Percentiles rank a stretch among this genome's conserved stretches.
Evolutionary conservation across 1,140 invertebrate genomes (phyloP).

Genomic region (Chrysoperla carnea): DNA sequence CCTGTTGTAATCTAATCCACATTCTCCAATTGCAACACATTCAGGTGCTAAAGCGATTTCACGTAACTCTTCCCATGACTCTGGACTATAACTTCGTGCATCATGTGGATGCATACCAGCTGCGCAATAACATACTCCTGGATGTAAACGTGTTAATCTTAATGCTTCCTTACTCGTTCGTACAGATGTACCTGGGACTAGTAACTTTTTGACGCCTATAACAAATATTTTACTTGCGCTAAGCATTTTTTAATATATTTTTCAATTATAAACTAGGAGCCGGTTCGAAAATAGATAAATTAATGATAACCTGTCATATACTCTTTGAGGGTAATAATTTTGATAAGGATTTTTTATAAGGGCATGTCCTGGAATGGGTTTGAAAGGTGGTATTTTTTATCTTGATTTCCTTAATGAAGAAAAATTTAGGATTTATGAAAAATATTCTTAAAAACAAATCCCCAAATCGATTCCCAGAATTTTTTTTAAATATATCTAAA

Average conservation of each 20-base stretch:
- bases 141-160: constrained; percentile 71
- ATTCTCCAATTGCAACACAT: constrained; percentile 87
- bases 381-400: too few relatives aligned
- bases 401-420: too few relatives aligned
- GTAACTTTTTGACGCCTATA: constrained; percentile 81
- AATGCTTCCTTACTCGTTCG: constrained; percentile 80
- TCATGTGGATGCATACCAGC: constrained; percentile 91
- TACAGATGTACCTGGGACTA: constrained; percentile 81
- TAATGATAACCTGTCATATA: too few relatives aligned
- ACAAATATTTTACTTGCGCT: constrained; percentile 7
- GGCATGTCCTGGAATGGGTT: too few relatives aligned
- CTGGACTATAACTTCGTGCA: constrained; percentile 80
- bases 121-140: constrained; percentile 79
- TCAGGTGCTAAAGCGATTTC: constrained; percentile 61
- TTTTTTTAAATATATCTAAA: too few relatives aligned
- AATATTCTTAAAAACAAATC: too few relatives aligned
- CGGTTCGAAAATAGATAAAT: too few relatives aligned
- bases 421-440: too few relatives aligned
- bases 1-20: constrained; percentile 85
- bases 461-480: too few relatives aligned
- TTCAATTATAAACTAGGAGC: too few relatives aligned
- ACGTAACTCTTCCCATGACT: constrained; percentile 49
- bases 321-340: too few relatives aligned
- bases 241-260: neutral
- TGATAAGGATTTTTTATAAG: too few relatives aligned